These are phyloP conservation scores for Neosalanx taihuensis DNA, from an alignment of 2,797 vertebrate genomes.

Conservation along the genomic window DNA sequence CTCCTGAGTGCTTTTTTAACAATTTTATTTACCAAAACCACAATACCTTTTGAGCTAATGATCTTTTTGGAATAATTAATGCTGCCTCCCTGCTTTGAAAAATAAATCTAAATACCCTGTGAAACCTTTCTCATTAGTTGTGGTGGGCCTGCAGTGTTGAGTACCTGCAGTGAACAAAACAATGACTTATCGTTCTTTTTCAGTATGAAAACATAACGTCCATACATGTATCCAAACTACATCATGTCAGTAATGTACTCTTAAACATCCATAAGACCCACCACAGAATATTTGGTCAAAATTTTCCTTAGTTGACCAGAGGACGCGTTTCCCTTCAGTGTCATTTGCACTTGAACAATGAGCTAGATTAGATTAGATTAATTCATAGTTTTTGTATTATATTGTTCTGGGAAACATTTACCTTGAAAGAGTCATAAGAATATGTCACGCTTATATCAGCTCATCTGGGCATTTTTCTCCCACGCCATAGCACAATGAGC, in stretches of 20 bases:
- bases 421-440: background rate
- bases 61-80: conserved; percentile 44
- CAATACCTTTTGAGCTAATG: conserved; percentile 66
- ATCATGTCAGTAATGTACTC: background rate
- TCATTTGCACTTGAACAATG: background rate
- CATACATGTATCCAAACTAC: background rate
- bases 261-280: too few relatives aligned
- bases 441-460: background rate
- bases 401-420: background rate
- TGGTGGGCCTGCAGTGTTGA: background rate
- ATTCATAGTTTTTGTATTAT: background rate
- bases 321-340: background rate
- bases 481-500: conserved; percentile 3
- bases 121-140: conserved; percentile 6
- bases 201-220: too few relatives aligned
- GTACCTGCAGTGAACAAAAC: conserved; percentile 2
- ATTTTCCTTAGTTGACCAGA: background rate
- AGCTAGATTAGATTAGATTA: background rate
- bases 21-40: conserved; percentile 68
- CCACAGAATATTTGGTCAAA: background rate
- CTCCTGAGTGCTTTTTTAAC: conserved; percentile 62
- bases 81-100: conserved; percentile 19
- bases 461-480: background rate
- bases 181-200: too few relatives aligned
- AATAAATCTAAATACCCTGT: conserved; percentile 23